These are phyloP conservation scores for Arrhamphus sclerolepis DNA, from an alignment of 2,797 vertebrate genomes.

Conservation along the genomic window DNA sequence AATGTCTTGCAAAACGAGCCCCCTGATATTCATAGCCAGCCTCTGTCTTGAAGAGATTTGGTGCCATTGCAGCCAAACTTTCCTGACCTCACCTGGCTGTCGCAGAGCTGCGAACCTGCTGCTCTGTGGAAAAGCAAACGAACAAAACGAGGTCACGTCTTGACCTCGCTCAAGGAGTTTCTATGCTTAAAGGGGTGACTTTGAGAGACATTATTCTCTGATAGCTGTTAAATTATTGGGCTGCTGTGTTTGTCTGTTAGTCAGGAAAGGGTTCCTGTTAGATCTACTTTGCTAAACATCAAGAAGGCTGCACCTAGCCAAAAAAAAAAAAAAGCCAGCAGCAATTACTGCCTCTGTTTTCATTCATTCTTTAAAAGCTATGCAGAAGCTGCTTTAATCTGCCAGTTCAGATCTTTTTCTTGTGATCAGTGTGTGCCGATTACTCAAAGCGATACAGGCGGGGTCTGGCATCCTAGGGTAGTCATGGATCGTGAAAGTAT, in stretches of 20 bases:
- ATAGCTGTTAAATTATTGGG: constrained; percentile 47
- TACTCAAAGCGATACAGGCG: constrained; percentile 99
- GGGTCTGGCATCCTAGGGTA: constrained; percentile 96
- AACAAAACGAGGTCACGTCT: not conserved
- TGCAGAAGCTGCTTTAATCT: constrained; percentile 74
- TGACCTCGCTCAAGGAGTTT: not conserved
- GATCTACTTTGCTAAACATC: constrained; percentile 80
- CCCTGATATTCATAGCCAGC: constrained; percentile 2
- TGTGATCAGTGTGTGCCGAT: constrained; percentile 99
- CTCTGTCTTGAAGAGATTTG: constrained; percentile 2
- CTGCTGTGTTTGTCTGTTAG: constrained; percentile 82
- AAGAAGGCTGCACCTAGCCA: constrained; percentile 69
- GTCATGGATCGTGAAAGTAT: constrained; percentile 90
- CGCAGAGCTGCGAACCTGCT: not conserved
- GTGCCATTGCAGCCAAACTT: not conserved
- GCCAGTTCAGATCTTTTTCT: constrained; percentile 68
- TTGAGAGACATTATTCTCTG: constrained; percentile 64
- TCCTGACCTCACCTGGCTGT: not conserved
- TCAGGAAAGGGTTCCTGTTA: constrained; percentile 85
- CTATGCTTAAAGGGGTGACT: constrained; percentile 21
- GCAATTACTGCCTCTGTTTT: constrained; percentile 59
- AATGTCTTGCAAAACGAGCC: constrained; percentile 66
- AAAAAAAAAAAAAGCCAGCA: constrained; percentile 32
- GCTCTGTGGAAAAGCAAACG: not conserved
- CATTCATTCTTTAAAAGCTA: constrained; percentile 64